Evolutionary conservation across 1,140 invertebrate genomes (phyloP), one percentile per base, ranked within the genome.

Genomic region (Diabrotica undecimpunctata): DNA sequence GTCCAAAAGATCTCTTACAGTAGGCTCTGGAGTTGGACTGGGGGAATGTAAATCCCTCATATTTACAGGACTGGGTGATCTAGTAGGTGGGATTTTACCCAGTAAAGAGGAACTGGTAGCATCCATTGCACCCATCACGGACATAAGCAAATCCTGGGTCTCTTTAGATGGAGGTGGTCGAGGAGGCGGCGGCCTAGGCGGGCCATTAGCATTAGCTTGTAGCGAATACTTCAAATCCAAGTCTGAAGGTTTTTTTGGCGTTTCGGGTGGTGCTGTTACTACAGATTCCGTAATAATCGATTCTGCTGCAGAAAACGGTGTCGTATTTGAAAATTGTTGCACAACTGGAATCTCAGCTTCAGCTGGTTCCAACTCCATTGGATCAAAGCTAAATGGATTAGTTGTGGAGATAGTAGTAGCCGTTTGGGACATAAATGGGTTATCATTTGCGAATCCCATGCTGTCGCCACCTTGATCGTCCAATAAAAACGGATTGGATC

Each of bases 81-180:
- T 84, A 0, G 91, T 93, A 7, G 88, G 89, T 66, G 91, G 89
- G 53, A 94, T 85, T 54, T 92, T 86, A 67, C 93, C 90, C 50
- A 94, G 74, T 54, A 95, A 80, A 76, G 92, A 88, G 13, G 90
- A 90, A 61, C 91, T 94, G 0, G 91, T 92, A 36, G 92, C 90
- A 75, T 95, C 91, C 89, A 95, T 88, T 53, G 91, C 91, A 6
- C 90, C 92, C 25, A 93, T 94, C 0, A 95, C 92, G 10, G 89
- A 91, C 55, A 91, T 83, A 35, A 95, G 89, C 3, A 95, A 81
- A 74, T 94, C 90, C 83, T 94, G 90, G 0, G 92, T 94, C 75
- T 91, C 88, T 56, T 88, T 86, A 5, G 86, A 83, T 11, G 86
- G 84, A 12, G 85, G 83, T 39, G 83, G 81, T 13, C 81, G 76